Evolutionary conservation across 2,113 vertebrate genomes (phyloP), one percentile per base, ranked within the genome.

Genomic region (Copsychus sechellarum): DNA sequence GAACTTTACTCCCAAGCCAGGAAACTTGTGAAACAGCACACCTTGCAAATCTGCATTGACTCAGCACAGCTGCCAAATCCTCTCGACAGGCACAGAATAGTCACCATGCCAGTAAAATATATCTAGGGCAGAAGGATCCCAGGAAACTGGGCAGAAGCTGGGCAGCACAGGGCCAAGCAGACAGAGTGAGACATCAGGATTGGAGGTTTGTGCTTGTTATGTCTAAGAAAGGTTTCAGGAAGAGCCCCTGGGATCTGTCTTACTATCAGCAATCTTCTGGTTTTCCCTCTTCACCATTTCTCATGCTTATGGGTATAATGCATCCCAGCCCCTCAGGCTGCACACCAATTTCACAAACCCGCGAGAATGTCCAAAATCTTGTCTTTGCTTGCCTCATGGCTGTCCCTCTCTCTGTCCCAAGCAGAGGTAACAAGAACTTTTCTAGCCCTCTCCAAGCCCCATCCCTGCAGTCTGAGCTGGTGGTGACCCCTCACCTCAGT

Each of bases 81-180:
- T 71, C 34, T 66, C 54, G 22, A 36, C n/a, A 40, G 13, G 48
- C 19, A 73, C 15, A 50, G 22, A 48, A 66, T 4, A 33, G 33
- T 9, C 51, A 56, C 8, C 3, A 8, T 53, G 19, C 11, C 24
- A 53, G 22, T 31, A 69, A 67, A 74, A n/a, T 25, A 26, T 45
- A 18, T 16, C n/a, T 62, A 34, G 4, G n/a, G 18, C 11, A 76
- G 24, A 80, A 56, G 6, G 6, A 34, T 72, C 28, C 45, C 61
- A 65, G 58, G 13, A 71, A 81, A 84, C 4, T 8, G 19, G 12
- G 21, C 7, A 72, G 34, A 50, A 84, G 60, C 43, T 36, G 34
- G 8, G 28, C 22, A 86, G 34, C 10, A n/a, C 0, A 0, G 7
- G 4, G 7, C 4, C 16, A 47, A 83, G 22, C 5, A 70, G 77